A percentile compares a stretch with the other conserved stretches of the same genome.
Conservation (phyloP, 2,113 vertebrate genomes). For the Xenus cinereus region DNA sequence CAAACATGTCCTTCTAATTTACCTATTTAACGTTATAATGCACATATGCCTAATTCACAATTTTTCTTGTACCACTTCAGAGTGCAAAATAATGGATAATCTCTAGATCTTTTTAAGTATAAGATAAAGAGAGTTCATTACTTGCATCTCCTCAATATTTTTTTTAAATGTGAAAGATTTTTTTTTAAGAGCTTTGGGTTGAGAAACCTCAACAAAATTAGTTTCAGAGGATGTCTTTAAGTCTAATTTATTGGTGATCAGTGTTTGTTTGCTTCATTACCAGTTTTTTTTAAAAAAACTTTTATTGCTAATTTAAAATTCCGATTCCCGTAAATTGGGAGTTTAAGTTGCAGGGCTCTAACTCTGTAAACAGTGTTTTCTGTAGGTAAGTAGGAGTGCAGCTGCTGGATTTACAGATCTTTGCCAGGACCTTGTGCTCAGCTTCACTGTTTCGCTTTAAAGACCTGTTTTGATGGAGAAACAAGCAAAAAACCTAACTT, state of each 20-base stretch:
- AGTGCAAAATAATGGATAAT: neutral
- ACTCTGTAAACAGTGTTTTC: neutral
- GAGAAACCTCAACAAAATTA: neutral
- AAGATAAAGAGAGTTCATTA: neutral
- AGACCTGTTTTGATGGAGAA: neutral
- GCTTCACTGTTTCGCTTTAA: neutral
- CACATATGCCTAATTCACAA: neutral
- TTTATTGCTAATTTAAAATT: neutral
- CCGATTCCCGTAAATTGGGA: neutral
- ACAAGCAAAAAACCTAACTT: neutral
- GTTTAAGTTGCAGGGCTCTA: neutral
- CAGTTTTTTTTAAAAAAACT: neutral
- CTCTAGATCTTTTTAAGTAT: neutral
- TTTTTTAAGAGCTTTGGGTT: neutral
- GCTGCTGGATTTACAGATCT: neutral
- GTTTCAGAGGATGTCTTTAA: neutral
- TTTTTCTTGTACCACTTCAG: neutral
- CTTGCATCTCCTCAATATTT: accelerated
- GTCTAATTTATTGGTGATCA: neutral
- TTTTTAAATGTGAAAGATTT: neutral
- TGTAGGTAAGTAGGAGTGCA: neutral
- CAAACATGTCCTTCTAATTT: neutral
- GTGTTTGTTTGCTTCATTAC: neutral
- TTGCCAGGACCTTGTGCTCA: neutral
- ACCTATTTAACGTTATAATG: neutral